phyloP scores from a whole-genome alignment of 23 tunicate genomes.

The Trididemnum nubilum region DNA sequence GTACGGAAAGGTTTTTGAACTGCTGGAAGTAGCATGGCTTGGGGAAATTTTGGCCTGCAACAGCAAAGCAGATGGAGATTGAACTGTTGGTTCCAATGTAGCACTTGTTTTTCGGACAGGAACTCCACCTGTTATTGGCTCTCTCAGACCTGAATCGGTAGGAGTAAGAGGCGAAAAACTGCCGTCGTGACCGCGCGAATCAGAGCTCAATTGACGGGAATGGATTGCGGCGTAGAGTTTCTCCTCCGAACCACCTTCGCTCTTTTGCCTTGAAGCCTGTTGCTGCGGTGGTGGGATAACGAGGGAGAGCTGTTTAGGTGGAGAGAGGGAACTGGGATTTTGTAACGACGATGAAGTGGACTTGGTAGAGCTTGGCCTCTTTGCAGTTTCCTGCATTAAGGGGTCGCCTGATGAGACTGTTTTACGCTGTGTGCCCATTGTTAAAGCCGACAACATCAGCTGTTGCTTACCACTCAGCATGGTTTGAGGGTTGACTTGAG shows the following conservation, averaged over 20 bases:
- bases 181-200: slow-evolving; percentile 29
- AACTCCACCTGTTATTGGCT: neutral
- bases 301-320: slow-evolving; percentile 17
- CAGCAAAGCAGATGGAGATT: neutral
- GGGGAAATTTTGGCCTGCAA: neutral
- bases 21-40: neutral
- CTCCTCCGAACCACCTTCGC: slow-evolving; percentile 7
- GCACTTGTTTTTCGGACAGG: neutral
- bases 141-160: slow-evolving; percentile 40
- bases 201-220: neutral
- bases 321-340: neutral
- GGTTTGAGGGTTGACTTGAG: slow-evolving; percentile 34
- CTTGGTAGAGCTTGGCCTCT: neutral
- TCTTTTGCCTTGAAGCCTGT: neutral
- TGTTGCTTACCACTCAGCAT: slow-evolving; percentile 49
- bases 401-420: neutral
- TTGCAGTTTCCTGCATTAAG: neutral
- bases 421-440: slow-evolving; percentile 33
- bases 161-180: slow-evolving; percentile 85
- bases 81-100: neutral
- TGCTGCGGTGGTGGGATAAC: neutral
- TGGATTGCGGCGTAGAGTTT: neutral
- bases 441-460: slow-evolving; percentile 82
- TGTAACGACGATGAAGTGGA: neutral
- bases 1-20: neutral